A percentile compares a stretch with the other conserved stretches of the same genome.
Conservation (phyloP, 2,113 vertebrate species). For the Epinephelus cyanopodus region DNA sequence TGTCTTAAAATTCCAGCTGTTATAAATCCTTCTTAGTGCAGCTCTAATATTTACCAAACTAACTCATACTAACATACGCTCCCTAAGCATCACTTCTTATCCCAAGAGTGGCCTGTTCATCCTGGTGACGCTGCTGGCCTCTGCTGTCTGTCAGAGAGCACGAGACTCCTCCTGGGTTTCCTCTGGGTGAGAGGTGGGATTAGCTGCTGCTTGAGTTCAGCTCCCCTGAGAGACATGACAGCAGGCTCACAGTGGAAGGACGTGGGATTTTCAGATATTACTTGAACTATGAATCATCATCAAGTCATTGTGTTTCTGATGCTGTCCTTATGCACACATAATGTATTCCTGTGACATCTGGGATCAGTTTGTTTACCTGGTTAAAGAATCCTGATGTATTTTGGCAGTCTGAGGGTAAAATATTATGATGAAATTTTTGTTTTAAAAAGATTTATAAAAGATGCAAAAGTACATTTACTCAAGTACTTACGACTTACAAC, state of each 20-base stretch:
- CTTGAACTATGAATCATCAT: conserved; percentile 4
- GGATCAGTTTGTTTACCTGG: not conserved
- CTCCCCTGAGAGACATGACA: conserved; percentile 9
- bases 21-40: not conserved
- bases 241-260: not conserved
- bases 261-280: conserved; percentile 3
- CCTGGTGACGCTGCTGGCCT: not conserved
- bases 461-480: not conserved
- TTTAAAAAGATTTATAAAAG: not conserved
- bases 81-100: not conserved
- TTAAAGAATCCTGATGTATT: not conserved
- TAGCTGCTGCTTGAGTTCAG: not conserved
- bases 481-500: not conserved
- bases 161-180: not conserved
- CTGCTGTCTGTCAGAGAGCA: not conserved
- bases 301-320: no score
- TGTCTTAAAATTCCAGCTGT: not conserved
- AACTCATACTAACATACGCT: not conserved
- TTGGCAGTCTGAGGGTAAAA: not conserved
- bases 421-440: not conserved
- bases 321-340: not conserved
- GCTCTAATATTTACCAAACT: not conserved
- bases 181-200: not conserved
- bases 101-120: not conserved
- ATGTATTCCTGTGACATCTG: not conserved